Evolutionary conservation across 2,113 vertebrate species (phyloP).

Genomic region (Alectura lathami): DNA sequence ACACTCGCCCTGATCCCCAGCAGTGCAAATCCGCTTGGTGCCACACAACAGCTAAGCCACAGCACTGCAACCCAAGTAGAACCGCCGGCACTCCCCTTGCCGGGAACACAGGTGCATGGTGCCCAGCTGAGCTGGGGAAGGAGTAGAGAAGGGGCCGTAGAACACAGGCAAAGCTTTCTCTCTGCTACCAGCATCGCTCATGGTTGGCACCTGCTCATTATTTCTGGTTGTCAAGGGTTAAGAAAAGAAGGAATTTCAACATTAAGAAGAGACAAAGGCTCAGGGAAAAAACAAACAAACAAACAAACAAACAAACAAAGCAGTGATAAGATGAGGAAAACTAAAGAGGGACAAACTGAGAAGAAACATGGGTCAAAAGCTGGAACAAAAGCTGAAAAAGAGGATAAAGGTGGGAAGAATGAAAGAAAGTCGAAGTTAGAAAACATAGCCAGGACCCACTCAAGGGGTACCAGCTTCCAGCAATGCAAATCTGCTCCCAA

Average conservation of each 20-base stretch:
- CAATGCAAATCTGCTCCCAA: background rate
- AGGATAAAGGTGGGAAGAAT: background rate
- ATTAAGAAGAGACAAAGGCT: background rate
- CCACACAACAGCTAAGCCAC: background rate
- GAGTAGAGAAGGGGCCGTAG: background rate
- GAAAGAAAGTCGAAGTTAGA: background rate
- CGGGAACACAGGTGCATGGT: background rate
- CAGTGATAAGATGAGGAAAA: background rate
- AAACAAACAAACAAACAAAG: too few relatives aligned
- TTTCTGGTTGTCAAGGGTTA: background rate
- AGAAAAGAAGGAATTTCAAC: background rate
- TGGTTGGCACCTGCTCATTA: background rate
- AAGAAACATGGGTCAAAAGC: background rate
- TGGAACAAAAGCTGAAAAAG: background rate
- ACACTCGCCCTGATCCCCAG: accelerated
- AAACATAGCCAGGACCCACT: background rate
- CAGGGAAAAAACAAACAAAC: background rate
- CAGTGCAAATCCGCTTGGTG: too few relatives aligned
- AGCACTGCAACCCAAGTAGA: background rate
- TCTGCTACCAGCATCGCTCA: background rate
- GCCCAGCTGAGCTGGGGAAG: background rate
- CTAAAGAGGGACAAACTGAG: background rate
- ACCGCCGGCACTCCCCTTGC: background rate
- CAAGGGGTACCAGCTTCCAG: background rate
- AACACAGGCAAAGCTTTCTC: background rate